Evolutionary conservation across 1,140 invertebrate genomes (phyloP).

Genomic region (Neuroterus valhalla): DNA sequence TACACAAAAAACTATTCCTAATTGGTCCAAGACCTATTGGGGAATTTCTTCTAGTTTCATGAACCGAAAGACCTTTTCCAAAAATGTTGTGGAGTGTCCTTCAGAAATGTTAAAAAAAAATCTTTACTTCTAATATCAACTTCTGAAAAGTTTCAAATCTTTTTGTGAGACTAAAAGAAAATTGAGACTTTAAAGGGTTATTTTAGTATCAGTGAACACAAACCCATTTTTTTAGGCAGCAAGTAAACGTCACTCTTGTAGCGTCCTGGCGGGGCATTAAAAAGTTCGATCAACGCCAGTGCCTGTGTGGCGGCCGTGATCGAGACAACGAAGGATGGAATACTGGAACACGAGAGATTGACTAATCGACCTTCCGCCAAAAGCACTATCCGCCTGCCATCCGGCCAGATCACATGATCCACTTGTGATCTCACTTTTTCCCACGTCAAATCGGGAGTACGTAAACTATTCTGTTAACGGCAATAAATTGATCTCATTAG

Average conservation of each 20-base stretch:
- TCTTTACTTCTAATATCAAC: slow-evolving; percentile 13
- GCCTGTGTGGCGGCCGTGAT: slow-evolving; percentile 97
- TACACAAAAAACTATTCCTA: too few relatives aligned
- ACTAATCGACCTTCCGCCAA: slow-evolving; percentile 96
- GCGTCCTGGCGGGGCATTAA: slow-evolving; percentile 93
- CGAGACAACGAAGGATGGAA: slow-evolving; percentile 97
- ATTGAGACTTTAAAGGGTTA: not conserved
- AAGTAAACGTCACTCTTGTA: slow-evolving; percentile 98
- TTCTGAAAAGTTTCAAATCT: not conserved
- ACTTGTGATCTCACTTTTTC: slow-evolving; percentile 98
- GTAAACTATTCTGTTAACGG: slow-evolving; percentile 86
- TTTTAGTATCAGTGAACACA: slow-evolving; percentile 44
- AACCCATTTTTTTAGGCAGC: slow-evolving; percentile 98
- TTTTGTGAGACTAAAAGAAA: not conserved
- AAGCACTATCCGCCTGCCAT: slow-evolving; percentile 93
- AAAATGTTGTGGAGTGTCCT: too few relatives aligned
- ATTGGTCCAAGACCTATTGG: too few relatives aligned
- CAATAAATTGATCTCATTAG: slow-evolving; percentile 24
- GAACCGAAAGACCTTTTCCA: too few relatives aligned
- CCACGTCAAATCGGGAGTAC: slow-evolving; percentile 96
- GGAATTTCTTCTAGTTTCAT: too few relatives aligned
- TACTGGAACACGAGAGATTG: slow-evolving; percentile 96
- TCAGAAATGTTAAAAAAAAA: slow-evolving; percentile 37
- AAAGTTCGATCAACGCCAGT: slow-evolving; percentile 95
- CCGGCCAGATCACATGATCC: slow-evolving; percentile 97